A percentile compares a stretch with the other conserved stretches of the same genome.
phyloP scores from a whole-genome alignment of 2,113 vertebrate species.

The Semnopithecus entellus region DNA sequence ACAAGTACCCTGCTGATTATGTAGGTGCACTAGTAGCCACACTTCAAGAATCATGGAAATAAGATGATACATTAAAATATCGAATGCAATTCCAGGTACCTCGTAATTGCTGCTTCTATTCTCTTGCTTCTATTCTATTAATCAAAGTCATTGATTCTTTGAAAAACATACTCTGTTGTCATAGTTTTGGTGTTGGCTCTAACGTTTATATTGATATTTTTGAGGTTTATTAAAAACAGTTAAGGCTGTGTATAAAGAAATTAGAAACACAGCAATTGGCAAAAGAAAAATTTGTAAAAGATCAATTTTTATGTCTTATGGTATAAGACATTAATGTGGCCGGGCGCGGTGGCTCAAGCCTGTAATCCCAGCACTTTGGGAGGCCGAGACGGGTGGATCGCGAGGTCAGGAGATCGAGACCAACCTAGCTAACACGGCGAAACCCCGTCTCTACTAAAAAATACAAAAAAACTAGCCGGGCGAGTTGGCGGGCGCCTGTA shows the following conservation, averaged over 20 bases:
- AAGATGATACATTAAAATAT: background rate
- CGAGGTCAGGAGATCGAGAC: too few relatives aligned
- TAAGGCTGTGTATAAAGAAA: background rate
- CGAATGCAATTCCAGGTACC: background rate
- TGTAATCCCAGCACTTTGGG: too few relatives aligned
- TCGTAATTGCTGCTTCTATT: background rate
- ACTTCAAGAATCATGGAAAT: background rate
- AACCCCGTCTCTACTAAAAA: too few relatives aligned
- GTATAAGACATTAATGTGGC: background rate
- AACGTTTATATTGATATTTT: background rate
- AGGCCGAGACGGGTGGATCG: too few relatives aligned
- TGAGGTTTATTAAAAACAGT: background rate
- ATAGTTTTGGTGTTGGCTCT: background rate
- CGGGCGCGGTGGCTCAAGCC: too few relatives aligned
- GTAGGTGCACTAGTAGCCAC: background rate
- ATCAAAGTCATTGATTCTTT: background rate
- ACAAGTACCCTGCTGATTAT: background rate
- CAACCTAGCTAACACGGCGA: too few relatives aligned
- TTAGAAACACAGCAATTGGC: background rate
- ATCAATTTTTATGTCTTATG: background rate
- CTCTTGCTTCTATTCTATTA: background rate
- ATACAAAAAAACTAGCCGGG: too few relatives aligned
- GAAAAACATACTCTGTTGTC: background rate
- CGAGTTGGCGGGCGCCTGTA: too few relatives aligned
- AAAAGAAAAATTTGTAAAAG: background rate